Percentiles rank a stretch among this genome's conserved stretches.
phyloP scores from a whole-genome alignment of 2,797 vertebrate genomes.

The Rhynchotus rufescens region DNA sequence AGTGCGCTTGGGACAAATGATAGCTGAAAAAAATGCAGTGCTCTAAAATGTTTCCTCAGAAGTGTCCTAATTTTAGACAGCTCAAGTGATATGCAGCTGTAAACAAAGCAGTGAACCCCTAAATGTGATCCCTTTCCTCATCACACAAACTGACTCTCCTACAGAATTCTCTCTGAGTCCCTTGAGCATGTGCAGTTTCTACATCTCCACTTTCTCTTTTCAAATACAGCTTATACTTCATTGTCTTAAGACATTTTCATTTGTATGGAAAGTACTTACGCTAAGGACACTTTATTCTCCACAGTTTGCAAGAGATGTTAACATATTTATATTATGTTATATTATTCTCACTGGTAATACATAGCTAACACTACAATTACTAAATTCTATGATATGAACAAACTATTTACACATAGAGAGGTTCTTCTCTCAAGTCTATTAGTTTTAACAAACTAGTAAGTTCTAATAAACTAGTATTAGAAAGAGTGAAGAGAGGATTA shows the following conservation, averaged over 20 bases:
- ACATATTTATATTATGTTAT: neutral
- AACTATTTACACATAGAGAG: neutral
- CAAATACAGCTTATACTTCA: neutral
- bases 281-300: neutral
- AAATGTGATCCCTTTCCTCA: neutral
- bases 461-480: neutral
- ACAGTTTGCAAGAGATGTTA: neutral
- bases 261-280: neutral
- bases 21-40: neutral
- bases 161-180: neutral
- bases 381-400: neutral
- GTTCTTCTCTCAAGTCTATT: neutral
- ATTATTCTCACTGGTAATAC: neutral
- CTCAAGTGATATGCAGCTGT: neutral
- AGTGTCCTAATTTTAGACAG: neutral
- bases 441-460: too few species aligned
- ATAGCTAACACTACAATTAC: neutral
- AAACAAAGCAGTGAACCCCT: neutral
- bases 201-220: neutral
- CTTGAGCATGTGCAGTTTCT: neutral
- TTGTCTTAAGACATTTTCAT: neutral
- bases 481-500: neutral
- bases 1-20: neutral
- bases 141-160: neutral
- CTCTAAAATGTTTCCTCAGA: neutral